A percentile compares a stretch with the other conserved stretches of the same genome.
phyloP scores from a whole-genome alignment of 1,140 invertebrate species.

The Whitmania pigra region DNA sequence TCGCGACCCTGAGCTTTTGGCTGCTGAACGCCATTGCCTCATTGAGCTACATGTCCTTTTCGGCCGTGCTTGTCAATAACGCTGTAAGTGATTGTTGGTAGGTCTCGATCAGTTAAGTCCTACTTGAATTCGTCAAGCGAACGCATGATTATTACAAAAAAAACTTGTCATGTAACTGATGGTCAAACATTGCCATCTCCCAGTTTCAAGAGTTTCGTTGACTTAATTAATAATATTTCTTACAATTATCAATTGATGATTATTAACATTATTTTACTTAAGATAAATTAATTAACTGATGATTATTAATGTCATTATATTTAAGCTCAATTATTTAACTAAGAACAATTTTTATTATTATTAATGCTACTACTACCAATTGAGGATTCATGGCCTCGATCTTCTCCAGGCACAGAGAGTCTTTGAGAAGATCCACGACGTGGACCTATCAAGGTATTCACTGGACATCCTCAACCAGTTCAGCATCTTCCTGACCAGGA shows the following conservation, averaged over 20 bases:
- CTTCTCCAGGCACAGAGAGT: background rate
- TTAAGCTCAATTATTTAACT: no score
- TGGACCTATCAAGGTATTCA: background rate
- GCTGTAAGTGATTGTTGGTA: background rate
- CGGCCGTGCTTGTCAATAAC: conserved; percentile 9
- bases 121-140: no score
- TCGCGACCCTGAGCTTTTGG: background rate
- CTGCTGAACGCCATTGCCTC: background rate
- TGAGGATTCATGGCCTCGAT: background rate
- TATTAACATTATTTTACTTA: no score
- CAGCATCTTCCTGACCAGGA: background rate
- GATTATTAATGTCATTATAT: no score
- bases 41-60: background rate
- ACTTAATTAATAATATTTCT: no score
- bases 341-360: background rate
- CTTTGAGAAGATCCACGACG: conserved; percentile 5
- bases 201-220: no score
- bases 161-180: no score
- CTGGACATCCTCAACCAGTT: background rate
- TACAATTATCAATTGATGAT: no score
- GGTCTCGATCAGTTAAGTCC: background rate
- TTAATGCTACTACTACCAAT: background rate
- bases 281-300: no score
- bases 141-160: no score
- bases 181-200: no score